These are phyloP conservation scores for Agrenia bidenticulata DNA, from an alignment of 2,888 invertebrate genomes.

Conservation along the genomic window DNA sequence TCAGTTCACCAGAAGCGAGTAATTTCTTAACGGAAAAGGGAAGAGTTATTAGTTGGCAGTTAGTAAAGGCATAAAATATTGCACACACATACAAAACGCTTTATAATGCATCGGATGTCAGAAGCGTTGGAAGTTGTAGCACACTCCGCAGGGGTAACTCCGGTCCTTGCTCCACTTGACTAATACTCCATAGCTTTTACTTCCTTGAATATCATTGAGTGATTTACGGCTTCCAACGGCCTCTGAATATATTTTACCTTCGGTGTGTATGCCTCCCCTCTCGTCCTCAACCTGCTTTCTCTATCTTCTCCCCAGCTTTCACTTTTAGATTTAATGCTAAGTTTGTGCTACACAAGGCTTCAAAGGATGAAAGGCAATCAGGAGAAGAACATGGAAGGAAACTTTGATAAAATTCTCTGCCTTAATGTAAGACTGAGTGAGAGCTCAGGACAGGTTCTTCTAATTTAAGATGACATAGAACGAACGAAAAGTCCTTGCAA, in stretches of 20 bases:
- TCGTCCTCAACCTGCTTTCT: neutral
- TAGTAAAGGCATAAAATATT: constrained; percentile 8
- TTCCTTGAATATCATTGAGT: constrained; percentile 22
- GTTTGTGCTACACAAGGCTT: neutral
- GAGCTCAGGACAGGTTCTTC: no score
- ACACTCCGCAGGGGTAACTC: neutral
- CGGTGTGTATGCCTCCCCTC: neutral
- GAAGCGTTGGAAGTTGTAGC: neutral
- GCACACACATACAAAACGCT: constrained; percentile 7
- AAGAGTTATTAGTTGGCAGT: constrained; percentile 22
- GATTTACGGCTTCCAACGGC: constrained; percentile 14
- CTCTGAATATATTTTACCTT: constrained; percentile 7
- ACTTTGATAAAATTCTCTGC: no score
- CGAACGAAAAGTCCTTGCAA: no score
- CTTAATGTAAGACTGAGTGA: no score
- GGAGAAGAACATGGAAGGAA: no score
- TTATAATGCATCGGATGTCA: constrained; percentile 12
- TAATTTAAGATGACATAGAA: no score
- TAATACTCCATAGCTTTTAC: constrained; percentile 6
- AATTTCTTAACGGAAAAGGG: neutral
- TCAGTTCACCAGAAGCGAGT: neutral
- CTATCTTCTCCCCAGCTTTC: constrained; percentile 3
- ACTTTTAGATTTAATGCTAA: constrained; percentile 2
- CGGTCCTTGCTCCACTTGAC: neutral
- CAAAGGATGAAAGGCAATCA: constrained; percentile 14